A percentile compares a stretch with the other conserved stretches of the same genome.
phyloP scores from a whole-genome alignment of 2,113 vertebrate genomes.

The Chaetops frenatus region DNA sequence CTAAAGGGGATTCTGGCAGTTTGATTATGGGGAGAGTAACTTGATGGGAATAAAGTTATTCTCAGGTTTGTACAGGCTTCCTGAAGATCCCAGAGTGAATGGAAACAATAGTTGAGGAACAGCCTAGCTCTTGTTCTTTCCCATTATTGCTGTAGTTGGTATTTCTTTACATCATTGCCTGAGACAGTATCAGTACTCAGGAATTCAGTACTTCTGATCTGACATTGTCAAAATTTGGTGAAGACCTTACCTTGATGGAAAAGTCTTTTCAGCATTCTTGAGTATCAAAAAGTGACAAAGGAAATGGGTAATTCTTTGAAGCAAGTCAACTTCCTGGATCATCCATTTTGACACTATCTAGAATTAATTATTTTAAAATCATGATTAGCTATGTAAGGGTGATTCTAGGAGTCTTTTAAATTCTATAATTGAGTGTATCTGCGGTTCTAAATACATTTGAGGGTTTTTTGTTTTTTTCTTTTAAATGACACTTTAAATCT shows the following conservation, averaged over 20 bases:
- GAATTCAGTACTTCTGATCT: not conserved
- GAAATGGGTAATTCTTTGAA: not conserved
- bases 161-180: not conserved
- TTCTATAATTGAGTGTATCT: not conserved
- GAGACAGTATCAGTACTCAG: not conserved
- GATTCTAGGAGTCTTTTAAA: not conserved
- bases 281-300: not conserved
- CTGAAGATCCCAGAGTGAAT: not conserved
- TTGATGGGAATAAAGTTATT: not conserved
- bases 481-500: not conserved
- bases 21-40: not conserved
- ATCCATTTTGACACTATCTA: not conserved
- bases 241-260: not conserved
- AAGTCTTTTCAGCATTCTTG: not conserved
- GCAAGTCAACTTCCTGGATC: not conserved
- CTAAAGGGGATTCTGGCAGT: not conserved
- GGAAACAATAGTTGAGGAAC: not conserved
- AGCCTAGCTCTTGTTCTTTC: not conserved
- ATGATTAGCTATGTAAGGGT: not conserved
- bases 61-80: not conserved
- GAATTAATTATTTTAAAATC: not conserved
- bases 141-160: not conserved
- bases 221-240: not conserved
- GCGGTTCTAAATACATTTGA: not conserved
- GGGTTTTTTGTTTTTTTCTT: not conserved